A percentile compares a stretch with the other conserved stretches of the same genome.
phyloP scores from a whole-genome alignment of 2,797 vertebrate genomes.

The Iguana delicatissima region DNA sequence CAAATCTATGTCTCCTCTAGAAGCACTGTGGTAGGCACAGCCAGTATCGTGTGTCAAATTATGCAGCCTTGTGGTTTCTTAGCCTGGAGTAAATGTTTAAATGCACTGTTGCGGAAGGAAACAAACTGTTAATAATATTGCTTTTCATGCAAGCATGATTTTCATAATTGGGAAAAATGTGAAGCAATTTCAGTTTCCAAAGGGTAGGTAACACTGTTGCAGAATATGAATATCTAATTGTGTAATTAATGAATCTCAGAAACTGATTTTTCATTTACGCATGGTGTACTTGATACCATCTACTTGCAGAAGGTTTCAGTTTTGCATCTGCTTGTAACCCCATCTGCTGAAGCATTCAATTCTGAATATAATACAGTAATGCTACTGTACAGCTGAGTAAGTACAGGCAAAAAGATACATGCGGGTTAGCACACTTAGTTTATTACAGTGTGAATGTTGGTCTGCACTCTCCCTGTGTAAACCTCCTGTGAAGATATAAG shows the following conservation, averaged over 20 bases:
- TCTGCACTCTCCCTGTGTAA: not conserved
- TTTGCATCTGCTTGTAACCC: not conserved
- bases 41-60: conserved; percentile 15
- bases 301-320: conserved; percentile 21
- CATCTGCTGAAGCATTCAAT: not conserved
- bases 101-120: conserved; percentile 25
- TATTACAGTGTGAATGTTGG: too few relatives aligned
- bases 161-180: conserved; percentile 41
- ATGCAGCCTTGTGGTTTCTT: conserved; percentile 7
- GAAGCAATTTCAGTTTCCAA: conserved; percentile 32
- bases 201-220: not conserved
- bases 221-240: not conserved
- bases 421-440: too few relatives aligned
- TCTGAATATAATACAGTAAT: not conserved
- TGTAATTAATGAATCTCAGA: conserved; percentile 20
- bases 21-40: not conserved
- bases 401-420: not conserved
- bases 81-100: conserved; percentile 22
- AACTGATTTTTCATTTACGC: conserved; percentile 18
- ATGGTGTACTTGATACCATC: not conserved
- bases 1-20: not conserved
- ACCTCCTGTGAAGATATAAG: not conserved
- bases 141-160: conserved; percentile 25
- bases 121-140: conserved; percentile 32
- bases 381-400: not conserved